phyloP scores from a whole-genome alignment of 2,113 vertebrate genomes.

The Drymodes brunneopygia region DNA sequence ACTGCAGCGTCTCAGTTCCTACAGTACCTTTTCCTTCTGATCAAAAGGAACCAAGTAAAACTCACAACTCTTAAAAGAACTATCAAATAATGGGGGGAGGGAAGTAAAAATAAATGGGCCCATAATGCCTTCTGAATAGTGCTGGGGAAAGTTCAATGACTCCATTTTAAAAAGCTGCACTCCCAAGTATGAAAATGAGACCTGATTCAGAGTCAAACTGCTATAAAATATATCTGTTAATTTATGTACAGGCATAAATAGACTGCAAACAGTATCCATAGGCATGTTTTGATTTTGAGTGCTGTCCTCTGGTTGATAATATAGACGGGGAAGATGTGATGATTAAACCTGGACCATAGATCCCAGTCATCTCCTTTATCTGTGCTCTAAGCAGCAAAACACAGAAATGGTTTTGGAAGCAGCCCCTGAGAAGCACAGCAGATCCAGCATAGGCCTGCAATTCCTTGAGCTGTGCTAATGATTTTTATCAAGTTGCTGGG shows the following conservation, averaged over 20 bases:
- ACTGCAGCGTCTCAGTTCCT: conserved; percentile 27
- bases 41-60: conserved; percentile 55
- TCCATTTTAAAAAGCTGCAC: not conserved
- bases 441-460: not conserved
- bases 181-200: not conserved
- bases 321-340: not conserved
- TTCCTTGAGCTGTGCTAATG: not conserved
- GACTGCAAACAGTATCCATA: not conserved
- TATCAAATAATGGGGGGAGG: conserved; percentile 65
- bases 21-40: conserved; percentile 33
- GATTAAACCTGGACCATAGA: not conserved
- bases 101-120: conserved; percentile 29
- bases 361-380: not conserved
- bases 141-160: not conserved
- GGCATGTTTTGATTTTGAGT: not conserved
- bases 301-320: not conserved
- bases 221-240: not conserved
- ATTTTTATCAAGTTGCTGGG: not conserved
- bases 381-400: not conserved
- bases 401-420: not conserved
- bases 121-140: not conserved
- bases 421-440: not conserved
- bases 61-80: conserved; percentile 40
- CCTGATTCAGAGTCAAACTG: not conserved
- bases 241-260: not conserved